A percentile compares a stretch with the other conserved stretches of the same genome.
These are phyloP conservation scores for Athene noctua DNA, from an alignment of 2,113 vertebrate species.

Conservation along the genomic window DNA sequence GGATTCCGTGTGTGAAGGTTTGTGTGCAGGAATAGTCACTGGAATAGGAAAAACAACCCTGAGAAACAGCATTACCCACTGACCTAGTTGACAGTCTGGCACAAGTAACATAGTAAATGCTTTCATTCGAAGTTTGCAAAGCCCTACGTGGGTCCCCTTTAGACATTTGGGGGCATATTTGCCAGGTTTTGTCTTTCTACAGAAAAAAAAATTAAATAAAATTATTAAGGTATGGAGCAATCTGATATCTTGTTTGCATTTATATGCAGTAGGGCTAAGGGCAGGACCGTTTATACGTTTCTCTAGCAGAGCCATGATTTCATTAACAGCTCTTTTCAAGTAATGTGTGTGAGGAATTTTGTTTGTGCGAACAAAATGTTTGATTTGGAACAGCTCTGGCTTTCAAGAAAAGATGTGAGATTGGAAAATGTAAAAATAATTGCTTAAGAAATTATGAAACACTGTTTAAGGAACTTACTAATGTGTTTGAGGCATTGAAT, in stretches of 20 bases:
- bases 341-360: background rate
- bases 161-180: background rate
- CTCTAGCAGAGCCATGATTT: background rate
- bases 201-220: background rate
- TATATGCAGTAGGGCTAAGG: background rate
- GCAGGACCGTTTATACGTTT: background rate
- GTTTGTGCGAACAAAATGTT: slow-evolving; percentile 2
- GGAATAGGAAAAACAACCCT: too few relatives aligned
- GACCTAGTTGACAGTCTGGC: background rate
- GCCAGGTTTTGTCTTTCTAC: background rate
- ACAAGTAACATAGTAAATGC: background rate
- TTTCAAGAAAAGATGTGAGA: slow-evolving; percentile 10
- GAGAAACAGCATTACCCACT: background rate
- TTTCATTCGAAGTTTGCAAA: background rate
- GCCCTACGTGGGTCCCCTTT: accelerated
- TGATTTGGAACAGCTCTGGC: slow-evolving; percentile 23
- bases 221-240: background rate
- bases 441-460: slow-evolving; percentile 63
- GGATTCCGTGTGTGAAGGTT: accelerated
- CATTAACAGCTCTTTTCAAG: background rate
- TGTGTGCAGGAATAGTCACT: background rate
- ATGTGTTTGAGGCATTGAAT: slow-evolving; percentile 60
- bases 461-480: slow-evolving; percentile 49
- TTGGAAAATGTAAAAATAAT: slow-evolving; percentile 64
- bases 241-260: background rate